Base-by-base conservation (phyloP, 2,797 vertebrate species). In the Lemur catta region DNA sequence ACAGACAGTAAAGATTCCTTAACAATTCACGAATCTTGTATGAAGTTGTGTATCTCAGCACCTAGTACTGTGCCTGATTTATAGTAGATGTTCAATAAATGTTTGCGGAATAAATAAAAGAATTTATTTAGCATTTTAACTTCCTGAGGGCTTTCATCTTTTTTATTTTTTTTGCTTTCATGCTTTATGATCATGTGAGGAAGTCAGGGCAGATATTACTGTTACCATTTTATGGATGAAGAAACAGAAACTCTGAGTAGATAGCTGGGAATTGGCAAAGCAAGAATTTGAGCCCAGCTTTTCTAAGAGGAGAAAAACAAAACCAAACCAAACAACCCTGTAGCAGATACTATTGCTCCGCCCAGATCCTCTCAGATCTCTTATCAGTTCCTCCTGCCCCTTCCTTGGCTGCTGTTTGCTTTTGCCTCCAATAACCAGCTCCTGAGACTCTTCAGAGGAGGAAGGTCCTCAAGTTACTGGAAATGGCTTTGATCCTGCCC, bases 401-500 rank as follows among this genome's bases (percentile, higher is more conserved):
- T 90, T 15, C 50, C 30, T 69, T 57, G 65, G 63, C 46, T 57
- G 35, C 38, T 35, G 76, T 67, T 67, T 65, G 78, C 28, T 85
- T 96, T 72, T 67, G 89, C 46, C 84, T 72, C 75, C 69, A 63
- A 9, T 52, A 88, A 71, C 88, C 30, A 59, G 30, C 30, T 84
- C 55, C 43, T 22, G 57, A 48, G 11, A 52, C 61, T 92, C n/a
- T 79, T 74, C 50, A 22, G 52, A 93, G 79, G 59, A n/a, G 46
- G 30, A 20, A 28, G 17, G 14, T 78, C 80, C 84, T 95, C 69
- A 28, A 33, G 35, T 79, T 92, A 79, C 55, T 63, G 71, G 69
- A 74, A 74, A 78, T 14, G 65, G 63, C 85, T 92, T 95, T 86
- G 93, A 86, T 78, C 71, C 48, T 85, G 81, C n/a, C 48, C 38